phyloP scores from a whole-genome alignment of 1,140 invertebrate species.

The Drosophila melanogaster region Release_6_plus_ISO1_MT NT_037436.4:22444501-22445000 shows the following conservation, averaged over 20 bases:
- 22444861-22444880: conserved; percentile 68
- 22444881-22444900: conserved; percentile 12
- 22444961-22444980: conserved; percentile 18
- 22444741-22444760: not conserved
- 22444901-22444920: conserved; percentile 33
- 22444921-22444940: conserved; percentile 38
- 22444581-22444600: conserved; percentile 34
- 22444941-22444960: conserved; percentile 59
- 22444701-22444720: not conserved
- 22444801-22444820: conserved; percentile 39
- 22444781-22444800: conserved; percentile 66
- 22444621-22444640: not conserved
- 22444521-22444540: not conserved
- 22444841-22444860: conserved; percentile 77
- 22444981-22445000: conserved; percentile 47
- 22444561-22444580: not conserved
- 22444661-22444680: conserved; percentile 12
- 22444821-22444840: conserved; percentile 58
- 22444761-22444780: conserved; percentile 52
- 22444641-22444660: conserved; percentile 1
- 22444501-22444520: conserved; percentile 22
- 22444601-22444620: conserved; percentile 6
- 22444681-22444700: conserved; percentile 29
- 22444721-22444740: conserved; percentile 12
- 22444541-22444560: not conserved